Evolutionary conservation across 2,888 invertebrate species (phyloP), one percentile per base, ranked within the genome.

Genomic region (Ramazzottius varieornatus): DNA sequence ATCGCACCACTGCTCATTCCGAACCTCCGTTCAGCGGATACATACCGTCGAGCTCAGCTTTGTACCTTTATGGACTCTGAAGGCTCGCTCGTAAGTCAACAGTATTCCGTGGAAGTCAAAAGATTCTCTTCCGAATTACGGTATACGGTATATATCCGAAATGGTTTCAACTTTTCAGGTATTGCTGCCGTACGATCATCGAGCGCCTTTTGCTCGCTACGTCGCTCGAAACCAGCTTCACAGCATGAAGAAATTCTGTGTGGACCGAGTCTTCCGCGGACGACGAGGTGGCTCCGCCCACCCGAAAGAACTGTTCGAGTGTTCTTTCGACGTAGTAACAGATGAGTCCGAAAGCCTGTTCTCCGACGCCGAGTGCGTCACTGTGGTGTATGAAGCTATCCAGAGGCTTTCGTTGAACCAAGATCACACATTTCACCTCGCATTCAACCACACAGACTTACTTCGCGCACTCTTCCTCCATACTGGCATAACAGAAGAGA

Each of bases 311-410:
- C 81, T 87, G 29, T 83, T 84, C 66, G 91, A 92, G 75, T 90
- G 90, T 75, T 88, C 88, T 1, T 92, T 92, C 75, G 94, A 94
- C 75, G 87, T 94, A 67, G 85, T 93, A 33, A 85, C 86, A 1
- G n/a, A n/a, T n/a, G n/a, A n/a, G n/a, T n/a, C n/a, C n/a, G n/a
- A n/a, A 68, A 73, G 83, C 70, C 78, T 86, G 33, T 81, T 89
- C 76, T 81, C 85, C 0, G 92, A 93, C 73, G 88, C 89, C 0
- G 93, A 94, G 73, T 75, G 91, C 0, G 76, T 93, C 13, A 83
- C 83, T 1, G 82, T 89, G 0, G 83, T 85, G 0, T 83, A 83
- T 73, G 85, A 88, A 75, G 81, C 87, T 63, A 79, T 85, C 63
- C 81, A 81, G 66, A 83, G 84, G 71, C 80, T 87, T 69, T 83